Evolutionary conservation across 2,888 invertebrate genomes (phyloP), one percentile per base, ranked within the genome.

Genomic region (Meiosimyza platycephala): DNA sequence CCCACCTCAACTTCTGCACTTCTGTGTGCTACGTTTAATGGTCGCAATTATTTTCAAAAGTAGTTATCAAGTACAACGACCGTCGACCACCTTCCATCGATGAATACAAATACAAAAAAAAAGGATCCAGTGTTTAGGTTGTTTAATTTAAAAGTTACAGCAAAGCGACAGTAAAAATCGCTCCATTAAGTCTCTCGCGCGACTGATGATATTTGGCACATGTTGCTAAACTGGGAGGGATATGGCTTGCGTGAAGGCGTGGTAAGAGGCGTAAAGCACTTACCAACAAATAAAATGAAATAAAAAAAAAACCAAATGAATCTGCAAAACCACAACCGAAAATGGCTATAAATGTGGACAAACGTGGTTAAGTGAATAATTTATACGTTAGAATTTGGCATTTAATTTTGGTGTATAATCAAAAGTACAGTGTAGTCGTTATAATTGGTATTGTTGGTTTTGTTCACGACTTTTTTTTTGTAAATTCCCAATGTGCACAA

Each of bases 131-230:
- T 48, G 57, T 50, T 69, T 69, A 59, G 68, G 40, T 50, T 60
- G 51, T 69, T 69, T 67, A 67, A 67, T 67, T 67, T 60, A 69
- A 69, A 50, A 59, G 68, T 69, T 69, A 60, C 50, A 59, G 50
- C 15, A 51, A 59, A n/a, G 52, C 54, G 59, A 59, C 59, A 59
- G 48, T 59, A 18, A 59, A 69, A 59, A 69, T 68, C 18, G 57
- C 18, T 47, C 55, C 55, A 57, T 47, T 67, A 57, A 16, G 48
- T 15, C 59, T 15, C 59, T 18, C 16, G 48, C 62, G 62, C 33
- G 54, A 18, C 28, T n/a, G 51, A 28, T 52, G 51, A 33, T 1
- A 50, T 51, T 16, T 33, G 15, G 5, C 18, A 13, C 22, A n/a
- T 22, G 22, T 51, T 47, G 47, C 18, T 52, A 18, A 65, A 57